Base-by-base conservation (phyloP, 2,888 invertebrate species). In the Blastobasis adustella region DNA sequence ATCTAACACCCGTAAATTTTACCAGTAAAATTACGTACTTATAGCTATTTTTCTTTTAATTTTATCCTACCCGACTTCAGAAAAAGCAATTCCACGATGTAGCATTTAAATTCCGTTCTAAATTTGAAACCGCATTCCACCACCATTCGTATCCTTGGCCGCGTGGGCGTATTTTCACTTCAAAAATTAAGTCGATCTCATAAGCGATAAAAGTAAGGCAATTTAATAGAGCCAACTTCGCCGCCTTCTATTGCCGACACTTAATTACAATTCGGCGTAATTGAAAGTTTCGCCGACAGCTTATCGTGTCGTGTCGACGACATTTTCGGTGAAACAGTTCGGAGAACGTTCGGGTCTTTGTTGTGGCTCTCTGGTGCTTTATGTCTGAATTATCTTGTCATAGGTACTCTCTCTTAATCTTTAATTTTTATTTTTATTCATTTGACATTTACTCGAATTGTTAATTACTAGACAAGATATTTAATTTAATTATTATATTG, bases 221-320 rank as follows among this genome's bases (percentile, higher is more conserved):
- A 76, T 83, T 80, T 76, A 76, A 82, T 82, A 79, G 79, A 78
- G 69, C 61, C 70, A 74, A 71, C 67, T 76, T 74, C 67, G 73
- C 69, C 71, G 68, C 53, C 72, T 68, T 75, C 75, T 68, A 63
- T 58, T 56, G 61, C 69, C 66, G 70, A 66, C 79, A 78, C 79
- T 81, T 83, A 83, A 86, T 85, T 85, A 80, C 76, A 71, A 23
- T 67, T 67, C 60, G 64, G 66, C 57, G 66, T 82, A 83, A 83
- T 83, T 82, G 82, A 85, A 84, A 82, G 76, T 82, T 81, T 58
- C 47, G 48, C 47, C 37, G 38, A 51, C 36, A 53, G 60, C 50
- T 52, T 49, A 54, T 54, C 54, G 52, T 42, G 46, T 50, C 42
- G 23, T 23, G 23, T 23, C 23, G 23, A 3, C 23, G 23, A 23